A percentile compares a stretch with the other conserved stretches of the same genome.
Conservation (phyloP, 2,888 invertebrate species). For the Sminthurides aquaticus region DNA sequence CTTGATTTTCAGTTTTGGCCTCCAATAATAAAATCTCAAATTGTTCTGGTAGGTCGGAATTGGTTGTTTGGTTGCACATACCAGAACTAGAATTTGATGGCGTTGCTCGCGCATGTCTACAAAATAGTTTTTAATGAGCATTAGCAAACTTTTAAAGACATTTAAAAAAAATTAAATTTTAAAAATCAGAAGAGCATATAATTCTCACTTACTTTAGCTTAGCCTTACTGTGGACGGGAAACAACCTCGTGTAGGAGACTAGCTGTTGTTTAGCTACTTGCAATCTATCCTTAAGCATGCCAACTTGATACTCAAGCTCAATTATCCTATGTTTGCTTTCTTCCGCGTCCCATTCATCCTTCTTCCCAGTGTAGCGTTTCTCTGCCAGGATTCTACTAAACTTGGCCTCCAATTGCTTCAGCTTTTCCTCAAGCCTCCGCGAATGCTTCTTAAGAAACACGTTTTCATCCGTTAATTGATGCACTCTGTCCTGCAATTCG, state of each 20-base stretch:
- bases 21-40: constrained; percentile 36
- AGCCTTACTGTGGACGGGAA: constrained; percentile 26
- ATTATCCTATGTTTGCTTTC: constrained; percentile 34
- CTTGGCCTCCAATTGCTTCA: constrained; percentile 38
- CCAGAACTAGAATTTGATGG: constrained; percentile 13
- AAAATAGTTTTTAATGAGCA: constrained; percentile 1
- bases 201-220: constrained; percentile 19
- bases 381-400: constrained; percentile 25
- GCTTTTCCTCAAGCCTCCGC: constrained; percentile 34
- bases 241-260: constrained; percentile 33
- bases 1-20: constrained; percentile 41
- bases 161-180: not conserved
- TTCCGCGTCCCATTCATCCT: not conserved
- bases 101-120: constrained; percentile 5
- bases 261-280: constrained; percentile 35
- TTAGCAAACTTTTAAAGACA: not conserved
- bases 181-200: constrained; percentile 2
- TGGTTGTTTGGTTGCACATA: constrained; percentile 7
- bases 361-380: constrained; percentile 24
- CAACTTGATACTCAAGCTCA: constrained; percentile 36
- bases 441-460: constrained; percentile 29
- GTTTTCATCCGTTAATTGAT: constrained; percentile 31
- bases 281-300: constrained; percentile 31
- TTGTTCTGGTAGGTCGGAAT: constrained; percentile 18
- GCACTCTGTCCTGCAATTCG: constrained; percentile 21